phyloP scores from a whole-genome alignment of 2,888 invertebrate genomes.

The Choreutis nemorana region DNA sequence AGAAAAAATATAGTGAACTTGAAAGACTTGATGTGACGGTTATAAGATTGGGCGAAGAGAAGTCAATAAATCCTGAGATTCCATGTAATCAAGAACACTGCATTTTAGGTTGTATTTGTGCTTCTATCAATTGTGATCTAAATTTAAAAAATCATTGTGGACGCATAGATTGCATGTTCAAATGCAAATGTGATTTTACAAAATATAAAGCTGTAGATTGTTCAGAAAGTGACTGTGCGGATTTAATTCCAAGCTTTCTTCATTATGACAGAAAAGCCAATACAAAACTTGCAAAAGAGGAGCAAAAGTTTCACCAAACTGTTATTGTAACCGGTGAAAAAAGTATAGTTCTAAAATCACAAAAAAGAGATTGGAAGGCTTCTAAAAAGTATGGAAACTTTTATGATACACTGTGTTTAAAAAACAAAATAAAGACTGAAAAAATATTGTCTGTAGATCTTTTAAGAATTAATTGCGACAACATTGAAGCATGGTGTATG shows the following conservation, averaged over 20 bases:
- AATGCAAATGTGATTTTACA: conserved; percentile 46
- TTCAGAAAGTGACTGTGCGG: conserved; percentile 21
- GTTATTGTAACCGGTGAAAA: conserved; percentile 71
- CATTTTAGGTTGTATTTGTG: conserved; percentile 72
- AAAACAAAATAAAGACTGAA: conserved; percentile 20
- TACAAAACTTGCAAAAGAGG: conserved; percentile 69
- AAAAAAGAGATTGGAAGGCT: conserved; percentile 64
- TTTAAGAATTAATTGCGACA: conserved; percentile 32
- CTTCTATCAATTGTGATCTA: conserved; percentile 55
- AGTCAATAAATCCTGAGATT: conserved; percentile 10
- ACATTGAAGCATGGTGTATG: conserved; percentile 72
- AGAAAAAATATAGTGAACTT: conserved; percentile 57
- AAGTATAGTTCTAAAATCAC: conserved; percentile 68
- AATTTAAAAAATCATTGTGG: conserved; percentile 69
- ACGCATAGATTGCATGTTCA: conserved; percentile 67
- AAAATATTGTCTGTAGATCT: conserved; percentile 23
- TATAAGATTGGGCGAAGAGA: conserved; percentile 52
- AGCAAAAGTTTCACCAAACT: conserved; percentile 77
- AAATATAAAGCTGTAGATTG: conserved; percentile 27
- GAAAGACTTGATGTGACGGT: conserved; percentile 72
- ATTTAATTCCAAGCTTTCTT: conserved; percentile 33
- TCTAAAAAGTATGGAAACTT: conserved; percentile 70
- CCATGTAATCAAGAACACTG: conserved; percentile 66
- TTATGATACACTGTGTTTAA: conserved; percentile 32
- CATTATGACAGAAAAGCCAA: conserved; percentile 58